phyloP scores from a whole-genome alignment of 2,113 vertebrate species.

The Irena cyanogastra region DNA sequence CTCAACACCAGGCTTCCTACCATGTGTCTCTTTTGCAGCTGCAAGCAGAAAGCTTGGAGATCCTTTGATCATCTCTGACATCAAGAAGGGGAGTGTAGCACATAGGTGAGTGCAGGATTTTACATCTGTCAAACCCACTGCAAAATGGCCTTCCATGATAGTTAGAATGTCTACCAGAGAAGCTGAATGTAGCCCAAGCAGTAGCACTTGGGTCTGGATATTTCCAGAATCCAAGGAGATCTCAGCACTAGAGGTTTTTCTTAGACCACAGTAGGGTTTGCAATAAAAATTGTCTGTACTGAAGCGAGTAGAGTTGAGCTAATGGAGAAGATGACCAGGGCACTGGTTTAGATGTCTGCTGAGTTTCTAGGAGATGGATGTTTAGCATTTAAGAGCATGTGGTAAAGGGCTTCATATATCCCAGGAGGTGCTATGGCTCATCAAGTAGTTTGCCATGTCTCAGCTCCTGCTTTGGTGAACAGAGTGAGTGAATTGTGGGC shows the following conservation, averaged over 20 bases:
- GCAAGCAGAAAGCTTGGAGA: slow-evolving; percentile 91
- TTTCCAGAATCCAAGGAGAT: neutral
- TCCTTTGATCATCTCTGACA: slow-evolving; percentile 95
- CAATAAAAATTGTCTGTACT: neutral
- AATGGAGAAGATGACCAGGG: neutral
- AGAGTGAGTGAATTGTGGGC: neutral
- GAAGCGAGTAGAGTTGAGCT: neutral
- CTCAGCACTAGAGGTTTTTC: neutral
- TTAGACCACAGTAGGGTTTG: neutral
- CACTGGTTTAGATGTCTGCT: neutral
- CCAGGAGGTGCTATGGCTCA: neutral
- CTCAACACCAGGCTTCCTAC: neutral
- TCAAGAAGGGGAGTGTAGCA: slow-evolving; percentile 93
- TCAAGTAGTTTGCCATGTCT: neutral
- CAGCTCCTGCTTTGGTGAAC: neutral
- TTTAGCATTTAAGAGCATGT: neutral
- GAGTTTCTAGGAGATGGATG: neutral
- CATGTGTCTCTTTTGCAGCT: slow-evolving; percentile 47
- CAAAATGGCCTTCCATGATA: neutral
- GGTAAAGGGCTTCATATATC: neutral
- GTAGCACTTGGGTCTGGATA: neutral
- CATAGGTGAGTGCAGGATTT: slow-evolving; percentile 81
- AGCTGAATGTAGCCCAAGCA: neutral
- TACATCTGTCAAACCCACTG: neutral
- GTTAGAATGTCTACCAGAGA: neutral